A percentile compares a stretch with the other conserved stretches of the same genome.
Evolutionary conservation across 2,797 vertebrate species (phyloP).

Genomic region (Peromyscus attwateri): DNA sequence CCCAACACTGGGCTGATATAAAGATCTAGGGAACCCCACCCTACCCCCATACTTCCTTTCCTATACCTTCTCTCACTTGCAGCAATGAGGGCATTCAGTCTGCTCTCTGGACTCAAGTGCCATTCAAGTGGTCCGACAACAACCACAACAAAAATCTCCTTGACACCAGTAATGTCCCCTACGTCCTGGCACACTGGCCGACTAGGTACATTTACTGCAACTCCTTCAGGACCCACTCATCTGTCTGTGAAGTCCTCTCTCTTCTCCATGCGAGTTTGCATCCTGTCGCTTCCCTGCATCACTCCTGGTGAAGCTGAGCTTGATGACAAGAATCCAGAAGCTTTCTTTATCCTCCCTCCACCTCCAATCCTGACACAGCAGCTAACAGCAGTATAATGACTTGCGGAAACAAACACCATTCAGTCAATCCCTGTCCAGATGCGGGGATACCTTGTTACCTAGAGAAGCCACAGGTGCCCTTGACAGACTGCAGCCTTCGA

Average conservation of each 20-base stretch:
- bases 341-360: background rate
- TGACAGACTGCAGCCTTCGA: rapidly evolving
- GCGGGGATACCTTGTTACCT: background rate
- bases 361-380: background rate
- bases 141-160: background rate
- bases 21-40: background rate
- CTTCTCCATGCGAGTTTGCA: background rate
- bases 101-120: background rate
- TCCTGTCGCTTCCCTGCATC: background rate
- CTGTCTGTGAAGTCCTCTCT: background rate
- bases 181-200: background rate
- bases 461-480: background rate
- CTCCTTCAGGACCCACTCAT: background rate
- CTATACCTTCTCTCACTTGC: background rate
- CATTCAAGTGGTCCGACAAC: background rate
- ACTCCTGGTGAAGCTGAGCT: background rate
- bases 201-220: background rate
- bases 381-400: background rate
- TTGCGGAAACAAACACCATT: background rate
- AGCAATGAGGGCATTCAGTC: background rate
- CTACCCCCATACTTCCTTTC: background rate
- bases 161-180: too few species aligned
- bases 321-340: background rate
- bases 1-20: background rate
- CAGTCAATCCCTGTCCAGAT: background rate